These are phyloP conservation scores for Cephus pygmeus DNA, from an alignment of 2,888 invertebrate genomes.

Conservation along the genomic window DNA sequence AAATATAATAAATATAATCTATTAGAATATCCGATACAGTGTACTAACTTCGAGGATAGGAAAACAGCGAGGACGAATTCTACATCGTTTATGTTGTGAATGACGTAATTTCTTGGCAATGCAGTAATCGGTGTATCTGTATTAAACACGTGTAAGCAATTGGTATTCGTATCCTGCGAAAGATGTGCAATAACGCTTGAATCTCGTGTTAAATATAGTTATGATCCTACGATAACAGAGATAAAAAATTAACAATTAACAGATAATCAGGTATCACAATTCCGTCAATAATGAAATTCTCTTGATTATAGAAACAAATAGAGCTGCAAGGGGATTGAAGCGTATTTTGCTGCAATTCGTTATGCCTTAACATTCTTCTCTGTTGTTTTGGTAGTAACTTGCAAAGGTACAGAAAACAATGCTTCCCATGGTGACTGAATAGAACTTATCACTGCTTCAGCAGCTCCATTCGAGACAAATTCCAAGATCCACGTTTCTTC, in stretches of 20 bases:
- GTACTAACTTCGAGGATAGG: neutral
- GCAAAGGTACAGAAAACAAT: constrained; percentile 69
- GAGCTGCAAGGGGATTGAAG: neutral
- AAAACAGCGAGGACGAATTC: neutral
- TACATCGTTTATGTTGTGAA: neutral
- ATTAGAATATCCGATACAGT: neutral
- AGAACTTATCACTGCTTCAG: constrained; percentile 66
- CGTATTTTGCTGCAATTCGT: neutral
- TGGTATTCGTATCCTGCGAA: neutral
- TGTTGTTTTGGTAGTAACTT: constrained; percentile 48
- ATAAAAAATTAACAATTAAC: neutral
- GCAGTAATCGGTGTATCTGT: neutral
- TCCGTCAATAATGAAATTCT: constrained; percentile 3
- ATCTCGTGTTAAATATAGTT: neutral
- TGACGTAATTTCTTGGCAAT: neutral
- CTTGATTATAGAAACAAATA: constrained; percentile 18
- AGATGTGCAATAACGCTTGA: neutral
- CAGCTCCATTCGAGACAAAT: constrained; percentile 66
- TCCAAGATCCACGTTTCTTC: constrained; percentile 67
- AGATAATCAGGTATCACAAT: neutral
- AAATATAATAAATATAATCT: neutral
- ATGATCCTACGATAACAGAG: neutral
- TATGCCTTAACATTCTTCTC: constrained; percentile 17
- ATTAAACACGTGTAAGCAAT: neutral
- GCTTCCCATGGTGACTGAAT: constrained; percentile 69